Evolutionary conservation across 2,113 vertebrate genomes (phyloP).

Genomic region (Typhlomys cinereus): DNA sequence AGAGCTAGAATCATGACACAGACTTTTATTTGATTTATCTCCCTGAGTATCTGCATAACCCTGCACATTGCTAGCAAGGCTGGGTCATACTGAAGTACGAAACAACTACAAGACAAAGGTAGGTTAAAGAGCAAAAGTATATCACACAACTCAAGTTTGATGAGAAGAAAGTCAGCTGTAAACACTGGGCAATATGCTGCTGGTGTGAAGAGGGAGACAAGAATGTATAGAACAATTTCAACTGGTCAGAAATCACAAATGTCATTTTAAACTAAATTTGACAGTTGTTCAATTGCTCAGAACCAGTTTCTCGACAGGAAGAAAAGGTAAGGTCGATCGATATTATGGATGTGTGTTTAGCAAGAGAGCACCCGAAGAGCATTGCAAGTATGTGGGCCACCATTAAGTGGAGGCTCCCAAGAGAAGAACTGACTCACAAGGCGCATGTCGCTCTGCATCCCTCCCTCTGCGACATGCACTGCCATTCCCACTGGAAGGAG

Average conservation of each 20-base stretch:
- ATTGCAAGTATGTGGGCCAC: not conserved
- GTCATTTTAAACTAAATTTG: not conserved
- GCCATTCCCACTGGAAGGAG: not conserved
- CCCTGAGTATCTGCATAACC: not conserved
- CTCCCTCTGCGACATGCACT: not conserved
- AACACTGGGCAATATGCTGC: not conserved
- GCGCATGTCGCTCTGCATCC: not conserved
- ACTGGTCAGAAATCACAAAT: not conserved
- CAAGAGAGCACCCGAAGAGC: not conserved
- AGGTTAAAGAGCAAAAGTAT: not conserved
- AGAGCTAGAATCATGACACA: no score
- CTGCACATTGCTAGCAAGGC: not conserved
- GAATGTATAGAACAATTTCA: no score
- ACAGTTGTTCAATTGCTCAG: not conserved
- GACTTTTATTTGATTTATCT: no score
- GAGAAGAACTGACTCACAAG: no score
- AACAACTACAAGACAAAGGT: not conserved
- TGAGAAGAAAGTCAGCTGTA: not conserved
- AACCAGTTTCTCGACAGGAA: not conserved
- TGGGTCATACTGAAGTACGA: not conserved
- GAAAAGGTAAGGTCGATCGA: fast-evolving
- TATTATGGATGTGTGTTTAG: not conserved
- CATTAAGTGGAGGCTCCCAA: not conserved
- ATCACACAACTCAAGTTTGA: not conserved
- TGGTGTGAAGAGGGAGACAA: not conserved